A percentile compares a stretch with the other conserved stretches of the same genome.
Evolutionary conservation across 2,113 vertebrate species (phyloP).

Genomic region (Orthochromis indermauri): DNA sequence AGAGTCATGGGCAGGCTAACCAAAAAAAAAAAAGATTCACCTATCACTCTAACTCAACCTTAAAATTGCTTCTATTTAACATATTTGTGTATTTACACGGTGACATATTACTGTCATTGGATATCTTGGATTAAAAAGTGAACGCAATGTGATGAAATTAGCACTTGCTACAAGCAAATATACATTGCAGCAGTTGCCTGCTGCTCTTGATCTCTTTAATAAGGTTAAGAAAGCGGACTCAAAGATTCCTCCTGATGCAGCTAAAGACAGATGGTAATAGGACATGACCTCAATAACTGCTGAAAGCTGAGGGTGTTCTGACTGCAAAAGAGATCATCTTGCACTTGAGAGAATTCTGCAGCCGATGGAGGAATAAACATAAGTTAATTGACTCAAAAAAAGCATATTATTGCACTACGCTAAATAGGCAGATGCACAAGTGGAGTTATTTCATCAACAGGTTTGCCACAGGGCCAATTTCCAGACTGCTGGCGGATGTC

Average conservation of each 20-base stretch:
- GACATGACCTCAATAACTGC: slow-evolving; percentile 52
- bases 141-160: neutral
- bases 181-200: slow-evolving; percentile 3
- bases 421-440: neutral
- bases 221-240: slow-evolving; percentile 40
- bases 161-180: neutral
- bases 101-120: neutral
- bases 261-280: slow-evolving; percentile 60
- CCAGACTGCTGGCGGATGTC: neutral
- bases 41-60: neutral
- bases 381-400: neutral
- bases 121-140: neutral
- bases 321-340: slow-evolving; percentile 35
- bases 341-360: slow-evolving; percentile 1
- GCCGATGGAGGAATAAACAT: neutral
- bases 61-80: neutral
- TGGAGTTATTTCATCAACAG: slow-evolving; percentile 16
- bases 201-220: slow-evolving; percentile 41
- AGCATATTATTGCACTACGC: neutral
- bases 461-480: neutral
- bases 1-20: neutral
- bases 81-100: neutral
- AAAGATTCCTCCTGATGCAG: slow-evolving; percentile 34
- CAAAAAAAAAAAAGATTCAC: accelerated
- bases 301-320: slow-evolving; percentile 23